Base-by-base conservation (phyloP, 2,113 vertebrate species). In the Pyxicephalus adspersus region DNA sequence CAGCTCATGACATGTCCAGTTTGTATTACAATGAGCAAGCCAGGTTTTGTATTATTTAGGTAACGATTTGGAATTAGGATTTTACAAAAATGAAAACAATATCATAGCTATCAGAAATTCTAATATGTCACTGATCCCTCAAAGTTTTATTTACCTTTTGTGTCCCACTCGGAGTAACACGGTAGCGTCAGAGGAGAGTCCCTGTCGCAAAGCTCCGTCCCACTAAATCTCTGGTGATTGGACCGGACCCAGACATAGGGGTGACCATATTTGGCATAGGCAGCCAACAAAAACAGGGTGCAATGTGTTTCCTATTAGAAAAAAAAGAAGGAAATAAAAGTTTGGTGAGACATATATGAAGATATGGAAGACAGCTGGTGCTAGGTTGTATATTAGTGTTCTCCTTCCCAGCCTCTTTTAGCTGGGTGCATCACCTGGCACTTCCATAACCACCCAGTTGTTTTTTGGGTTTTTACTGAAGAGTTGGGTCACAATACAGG, bases 171-270 rank as follows among this genome's bases (percentile, higher is more conserved):
- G 1, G 38, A 52, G n/a, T 70, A 64, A 25, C 57, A 81, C 20
- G 58, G 68, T 50, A 81, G 78, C 50, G 92, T 92, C 87, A 94
- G 89, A 31, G 93, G 92, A 20, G 90, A 93, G 86, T 94, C 93
- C 79, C 85, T 91, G 23, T 93, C 89, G 3, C 88, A 87, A 64
- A 91, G 90, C 3, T 90, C 90, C 16, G 91, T 89, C 81, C 86
- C 92, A 66, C 92, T 89, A 76, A 93, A 88, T 26, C 92, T 90
- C 74, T 94, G 90, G 55, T 94, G 92, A 79, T 94, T 94, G 86
- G 93, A 94, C 81, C 93, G 90, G 34, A 94, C 92, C 93, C 93
- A 94, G 57, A 90, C 91, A 76, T 93, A 90, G 17, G 93, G 93
- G 1, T 90, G 89, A 1, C 91, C 92, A 63, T 94, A 94, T 66